Evolutionary conservation across 2,113 vertebrate genomes (phyloP).

Genomic region (Myotis lucifugus): DNA sequence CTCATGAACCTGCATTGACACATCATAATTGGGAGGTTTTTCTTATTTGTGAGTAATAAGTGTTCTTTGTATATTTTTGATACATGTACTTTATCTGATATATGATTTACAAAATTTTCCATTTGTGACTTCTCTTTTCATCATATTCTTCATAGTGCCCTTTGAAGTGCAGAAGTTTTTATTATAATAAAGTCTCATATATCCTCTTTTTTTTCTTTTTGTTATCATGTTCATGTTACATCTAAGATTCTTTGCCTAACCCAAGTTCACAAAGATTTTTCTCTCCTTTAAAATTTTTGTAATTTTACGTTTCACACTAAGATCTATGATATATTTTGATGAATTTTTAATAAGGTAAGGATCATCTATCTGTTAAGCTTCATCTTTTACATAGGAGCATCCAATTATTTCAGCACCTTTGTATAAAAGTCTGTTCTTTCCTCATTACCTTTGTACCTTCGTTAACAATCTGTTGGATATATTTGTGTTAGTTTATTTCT

Average conservation of each 20-base stretch:
- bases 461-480: not conserved
- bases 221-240: not conserved
- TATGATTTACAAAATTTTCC: not conserved
- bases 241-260: not conserved
- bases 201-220: not conserved
- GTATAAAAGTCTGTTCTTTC: not conserved
- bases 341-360: not conserved
- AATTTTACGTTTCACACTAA: not conserved
- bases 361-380: not conserved
- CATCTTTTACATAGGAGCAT: not conserved
- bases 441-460: not conserved
- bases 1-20: not conserved
- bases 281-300: not conserved
- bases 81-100: not conserved
- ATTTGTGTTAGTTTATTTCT: not conserved
- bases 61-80: not conserved
- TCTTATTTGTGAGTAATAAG: not conserved
- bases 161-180: not conserved
- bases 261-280: not conserved
- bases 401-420: not conserved
- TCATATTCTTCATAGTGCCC: not conserved
- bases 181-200: not conserved
- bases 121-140: not conserved
- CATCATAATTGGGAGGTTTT: not conserved
- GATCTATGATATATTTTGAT: not conserved